These are phyloP conservation scores for Notothenia coriiceps DNA, from an alignment of 2,113 vertebrate species.

Conservation along the genomic window DNA sequence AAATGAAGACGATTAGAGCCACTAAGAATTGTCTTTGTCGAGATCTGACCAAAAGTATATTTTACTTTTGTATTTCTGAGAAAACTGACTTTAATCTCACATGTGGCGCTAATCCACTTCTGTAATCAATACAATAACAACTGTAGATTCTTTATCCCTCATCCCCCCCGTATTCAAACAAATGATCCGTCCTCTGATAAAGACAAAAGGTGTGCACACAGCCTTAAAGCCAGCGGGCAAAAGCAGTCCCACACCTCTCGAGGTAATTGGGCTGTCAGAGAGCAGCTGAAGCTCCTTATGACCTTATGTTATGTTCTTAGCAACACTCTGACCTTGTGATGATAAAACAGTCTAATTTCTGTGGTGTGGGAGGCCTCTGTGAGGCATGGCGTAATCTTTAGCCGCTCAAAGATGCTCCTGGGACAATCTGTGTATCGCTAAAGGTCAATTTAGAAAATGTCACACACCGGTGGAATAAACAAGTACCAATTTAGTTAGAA, in stretches of 20 bases:
- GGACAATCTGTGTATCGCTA: slow-evolving; percentile 39
- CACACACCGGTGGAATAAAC: slow-evolving; percentile 39
- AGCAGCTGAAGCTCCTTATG: slow-evolving; percentile 43
- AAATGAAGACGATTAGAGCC: no score
- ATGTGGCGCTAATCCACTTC: no score
- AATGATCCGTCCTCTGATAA: slow-evolving; percentile 17
- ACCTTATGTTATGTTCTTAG: slow-evolving; percentile 23
- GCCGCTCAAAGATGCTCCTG: slow-evolving; percentile 37
- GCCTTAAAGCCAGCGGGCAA: slow-evolving; percentile 36
- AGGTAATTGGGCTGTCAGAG: slow-evolving; percentile 66
- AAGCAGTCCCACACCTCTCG: slow-evolving; percentile 40
- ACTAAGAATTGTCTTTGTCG: no score
- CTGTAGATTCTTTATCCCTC: background rate
- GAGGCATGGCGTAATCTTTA: slow-evolving; percentile 65
- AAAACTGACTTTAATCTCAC: no score
- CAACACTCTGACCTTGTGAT: slow-evolving; percentile 67
- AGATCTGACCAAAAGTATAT: no score
- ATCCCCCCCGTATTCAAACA: slow-evolving; percentile 10
- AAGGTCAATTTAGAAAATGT: slow-evolving; percentile 67
- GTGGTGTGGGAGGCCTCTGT: slow-evolving; percentile 36
- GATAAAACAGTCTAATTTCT: slow-evolving; percentile 71
- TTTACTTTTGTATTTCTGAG: no score
- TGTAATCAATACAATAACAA: background rate
- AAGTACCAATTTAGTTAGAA: slow-evolving; percentile 23
- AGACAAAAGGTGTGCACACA: slow-evolving; percentile 9